Base-by-base conservation (phyloP, 2,888 invertebrate genomes). In the Carcina quercana region DNA sequence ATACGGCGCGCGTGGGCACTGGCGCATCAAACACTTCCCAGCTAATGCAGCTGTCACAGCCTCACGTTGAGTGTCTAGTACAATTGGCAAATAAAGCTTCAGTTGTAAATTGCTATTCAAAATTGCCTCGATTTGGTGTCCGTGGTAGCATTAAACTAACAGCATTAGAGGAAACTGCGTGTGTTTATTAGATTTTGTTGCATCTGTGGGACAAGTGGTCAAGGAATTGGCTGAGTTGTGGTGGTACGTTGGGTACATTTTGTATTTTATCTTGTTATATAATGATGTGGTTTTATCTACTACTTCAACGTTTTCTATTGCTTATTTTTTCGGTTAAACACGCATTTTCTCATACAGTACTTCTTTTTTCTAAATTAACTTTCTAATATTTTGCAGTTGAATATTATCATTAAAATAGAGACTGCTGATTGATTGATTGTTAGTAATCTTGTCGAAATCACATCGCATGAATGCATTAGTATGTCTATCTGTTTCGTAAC, bases 1-100 rank as follows among this genome's bases (percentile, higher is more conserved):
- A 36, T 90, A 88, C 85, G 90, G 90, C 34, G 86, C 89, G 15
- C 78, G 85, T 37, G 90, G 89, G 38, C 73, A 84, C 40, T 90
- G 90, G 90, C 86, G 84, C 47, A 78, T 89, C 51, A 44, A 42
- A 22, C 76, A 82, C 50, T 83, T 66, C 69, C n/a, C n/a, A n/a
- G n/a, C n/a, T n/a, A n/a, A n/a, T 43, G 49, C 53, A 47, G 42
- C 34, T 33, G 60, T 56, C 45, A 43, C 42, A 8, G 62, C 58
- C 41, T 54, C 53, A 43, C 70, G 82, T 83, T 82, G 79, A 82
- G 80, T 82, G 52, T 50, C 54, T 37, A 40, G 56, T 35, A n/a
- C n/a, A 38, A 35, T 32, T 47, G 37, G 48, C 50, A 45, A 60
- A 59, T 56, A 41, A 31, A 4, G 70, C 70, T 72, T 70, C 53